phyloP scores from a whole-genome alignment of 2,113 vertebrate genomes.

The Callospermophilus lateralis region DNA sequence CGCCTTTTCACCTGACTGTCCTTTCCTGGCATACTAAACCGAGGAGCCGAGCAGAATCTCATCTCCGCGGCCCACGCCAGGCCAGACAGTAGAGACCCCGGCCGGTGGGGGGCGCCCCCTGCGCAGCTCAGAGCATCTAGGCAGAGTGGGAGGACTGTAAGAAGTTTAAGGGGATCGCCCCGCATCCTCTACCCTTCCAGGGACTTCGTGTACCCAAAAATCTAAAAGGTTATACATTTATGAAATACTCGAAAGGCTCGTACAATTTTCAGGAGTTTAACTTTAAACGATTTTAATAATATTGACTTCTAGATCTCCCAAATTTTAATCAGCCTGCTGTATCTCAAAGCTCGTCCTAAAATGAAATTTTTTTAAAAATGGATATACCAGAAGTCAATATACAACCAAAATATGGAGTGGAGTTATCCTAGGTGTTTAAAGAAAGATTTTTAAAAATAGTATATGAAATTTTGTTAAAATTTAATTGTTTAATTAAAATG shows the following conservation, averaged over 20 bases:
- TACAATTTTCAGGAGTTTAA: not conserved
- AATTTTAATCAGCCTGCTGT: not conserved
- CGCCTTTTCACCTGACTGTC: not conserved
- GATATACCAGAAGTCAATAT: not conserved
- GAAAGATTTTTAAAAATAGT: not conserved
- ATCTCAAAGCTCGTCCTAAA: not conserved
- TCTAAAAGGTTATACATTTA: not conserved
- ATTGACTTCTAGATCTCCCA: not conserved
- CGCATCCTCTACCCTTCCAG: not conserved
- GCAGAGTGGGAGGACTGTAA: not conserved
- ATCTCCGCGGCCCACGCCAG: not conserved
- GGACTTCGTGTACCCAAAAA: not conserved
- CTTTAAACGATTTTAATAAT: not conserved
- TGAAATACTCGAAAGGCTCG: not conserved
- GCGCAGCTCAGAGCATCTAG: too few species aligned
- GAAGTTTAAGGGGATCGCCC: not conserved
- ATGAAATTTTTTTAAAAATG: not conserved
- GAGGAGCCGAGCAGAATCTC: not conserved
- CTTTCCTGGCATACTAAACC: not conserved
- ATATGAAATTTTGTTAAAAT: not conserved
- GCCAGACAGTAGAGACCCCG: not conserved
- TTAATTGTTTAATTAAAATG: not conserved
- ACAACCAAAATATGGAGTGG: not conserved
- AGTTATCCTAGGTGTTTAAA: constrained; percentile 5
- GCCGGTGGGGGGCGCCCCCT: not conserved